Conservation (phyloP, 2,113 vertebrate species). For the Piaya cayana region DNA sequence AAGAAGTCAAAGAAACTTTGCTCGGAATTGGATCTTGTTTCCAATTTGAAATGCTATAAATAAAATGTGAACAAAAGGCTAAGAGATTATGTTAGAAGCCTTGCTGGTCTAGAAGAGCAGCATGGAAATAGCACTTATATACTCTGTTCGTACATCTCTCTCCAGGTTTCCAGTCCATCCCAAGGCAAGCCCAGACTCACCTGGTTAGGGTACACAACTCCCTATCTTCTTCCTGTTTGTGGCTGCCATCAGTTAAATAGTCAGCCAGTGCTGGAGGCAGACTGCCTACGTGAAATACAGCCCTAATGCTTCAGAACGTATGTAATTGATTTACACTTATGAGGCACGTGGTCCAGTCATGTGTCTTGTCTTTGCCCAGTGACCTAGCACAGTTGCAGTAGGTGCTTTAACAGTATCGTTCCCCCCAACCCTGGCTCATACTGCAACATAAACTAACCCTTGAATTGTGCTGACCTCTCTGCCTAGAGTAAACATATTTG, state of each 20-base stretch:
- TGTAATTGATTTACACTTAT: rapidly evolving
- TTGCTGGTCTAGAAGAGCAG: no score
- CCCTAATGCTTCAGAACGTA: not conserved
- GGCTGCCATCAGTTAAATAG: not conserved
- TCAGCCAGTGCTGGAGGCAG: not conserved
- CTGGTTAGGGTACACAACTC: not conserved
- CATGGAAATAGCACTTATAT: not conserved
- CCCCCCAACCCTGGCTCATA: not conserved
- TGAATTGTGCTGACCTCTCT: not conserved
- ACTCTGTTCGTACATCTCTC: not conserved
- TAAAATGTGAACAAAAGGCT: not conserved
- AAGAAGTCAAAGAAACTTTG: not conserved
- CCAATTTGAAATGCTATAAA: not conserved
- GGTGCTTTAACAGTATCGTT: not conserved
- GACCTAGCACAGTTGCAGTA: not conserved
- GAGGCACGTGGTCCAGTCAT: rapidly evolving
- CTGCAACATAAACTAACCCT: not conserved
- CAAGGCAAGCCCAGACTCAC: rapidly evolving
- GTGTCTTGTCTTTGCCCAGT: not conserved
- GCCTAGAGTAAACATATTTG: not conserved
- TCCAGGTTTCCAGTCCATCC: not conserved
- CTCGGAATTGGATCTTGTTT: not conserved
- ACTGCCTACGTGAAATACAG: not conserved
- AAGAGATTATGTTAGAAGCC: not conserved
- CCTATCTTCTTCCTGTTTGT: rapidly evolving